Evolutionary conservation across 2,113 vertebrate species (phyloP), one percentile per base, ranked within the genome.

Genomic region (Puffinus mauretanicus): DNA sequence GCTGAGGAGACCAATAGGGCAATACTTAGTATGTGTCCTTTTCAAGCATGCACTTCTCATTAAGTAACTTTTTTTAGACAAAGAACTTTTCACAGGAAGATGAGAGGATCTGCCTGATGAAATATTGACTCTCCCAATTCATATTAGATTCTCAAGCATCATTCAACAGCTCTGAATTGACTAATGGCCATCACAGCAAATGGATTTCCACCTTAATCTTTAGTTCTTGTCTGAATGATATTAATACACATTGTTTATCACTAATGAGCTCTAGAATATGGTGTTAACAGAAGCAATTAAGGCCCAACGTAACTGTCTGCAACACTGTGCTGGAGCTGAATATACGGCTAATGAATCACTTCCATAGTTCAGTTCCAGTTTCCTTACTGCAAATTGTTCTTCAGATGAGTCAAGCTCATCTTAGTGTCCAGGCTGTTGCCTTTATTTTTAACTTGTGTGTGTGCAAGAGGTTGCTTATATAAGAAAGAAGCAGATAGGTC

Each of bases 211-310:
- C 79, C 76, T 96, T 93, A 77, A 96, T 96, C 93, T 94, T 97
- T 86, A 94, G 84, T 78, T 97, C 91, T 92, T 92, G 47, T 90
- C 93, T 96, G 89, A 94, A 87, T 94, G n/a, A 94, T 96, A 96
- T 96, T 97, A 95, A 97, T 93, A 94, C 57, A 83, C 95, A 96
- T 93, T 97, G 96, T 97, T 97, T 95, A 82, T 97, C 91, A 83
- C 92, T 97, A 97, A 97, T 96, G 97, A 97, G 94, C 91, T 96
- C 88, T 84, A 95, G 94, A 95, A 95, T 93, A 83, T 94, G 82
- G 86, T 95, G 91, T 96, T 97, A 96, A 95, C 93, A 95, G 93
- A 95, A 78, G 94, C 94, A 95, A 97, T 97, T 97, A 97, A 97
- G 79, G 88, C 85, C 47, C 64, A 61, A 60, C 16, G 2, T 90